Percentiles rank a stretch among this genome's conserved stretches.
Conservation (phyloP, 2,888 invertebrate species). For the Galerucella calmariensis region DNA sequence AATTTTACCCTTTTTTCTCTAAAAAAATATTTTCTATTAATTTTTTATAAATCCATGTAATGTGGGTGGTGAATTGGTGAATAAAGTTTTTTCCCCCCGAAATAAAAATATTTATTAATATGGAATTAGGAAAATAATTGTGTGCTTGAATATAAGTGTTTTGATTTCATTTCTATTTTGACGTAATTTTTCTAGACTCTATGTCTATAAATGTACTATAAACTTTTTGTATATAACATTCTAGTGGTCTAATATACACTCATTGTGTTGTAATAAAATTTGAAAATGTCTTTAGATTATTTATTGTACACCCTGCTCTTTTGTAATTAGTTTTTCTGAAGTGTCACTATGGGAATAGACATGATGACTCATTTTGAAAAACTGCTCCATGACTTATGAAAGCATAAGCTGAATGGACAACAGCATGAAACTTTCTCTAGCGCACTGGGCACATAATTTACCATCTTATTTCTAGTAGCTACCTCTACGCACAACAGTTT, state of each 20-base stretch:
- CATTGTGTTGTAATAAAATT: slow-evolving; percentile 54
- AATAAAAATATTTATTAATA: slow-evolving; percentile 41
- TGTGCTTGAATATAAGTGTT: slow-evolving; percentile 52
- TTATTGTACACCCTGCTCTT: background rate
- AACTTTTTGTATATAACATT: slow-evolving; percentile 53
- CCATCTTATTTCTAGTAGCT: too few species aligned
- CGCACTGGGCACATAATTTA: too few species aligned
- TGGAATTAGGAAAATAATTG: slow-evolving; percentile 35
- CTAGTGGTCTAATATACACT: slow-evolving; percentile 50
- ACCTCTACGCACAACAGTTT: too few species aligned
- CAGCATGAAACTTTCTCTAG: too few species aligned
- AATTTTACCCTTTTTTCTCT: background rate
- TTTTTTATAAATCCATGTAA: background rate
- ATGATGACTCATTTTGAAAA: too few species aligned
- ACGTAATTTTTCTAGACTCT: slow-evolving; percentile 45
- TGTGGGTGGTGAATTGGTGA: background rate
- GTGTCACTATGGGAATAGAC: too few species aligned
- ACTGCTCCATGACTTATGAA: too few species aligned
- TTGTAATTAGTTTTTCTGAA: too few species aligned
- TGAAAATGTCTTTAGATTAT: slow-evolving; percentile 36
- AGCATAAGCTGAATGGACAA: too few species aligned
- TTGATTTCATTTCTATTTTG: slow-evolving; percentile 34
- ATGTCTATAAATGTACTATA: slow-evolving; percentile 54
- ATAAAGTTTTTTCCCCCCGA: background rate
- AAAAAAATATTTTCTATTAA: background rate